These are phyloP conservation scores for Nomada fucata DNA, from an alignment of 2,888 invertebrate genomes.

Conservation along the genomic window DNA sequence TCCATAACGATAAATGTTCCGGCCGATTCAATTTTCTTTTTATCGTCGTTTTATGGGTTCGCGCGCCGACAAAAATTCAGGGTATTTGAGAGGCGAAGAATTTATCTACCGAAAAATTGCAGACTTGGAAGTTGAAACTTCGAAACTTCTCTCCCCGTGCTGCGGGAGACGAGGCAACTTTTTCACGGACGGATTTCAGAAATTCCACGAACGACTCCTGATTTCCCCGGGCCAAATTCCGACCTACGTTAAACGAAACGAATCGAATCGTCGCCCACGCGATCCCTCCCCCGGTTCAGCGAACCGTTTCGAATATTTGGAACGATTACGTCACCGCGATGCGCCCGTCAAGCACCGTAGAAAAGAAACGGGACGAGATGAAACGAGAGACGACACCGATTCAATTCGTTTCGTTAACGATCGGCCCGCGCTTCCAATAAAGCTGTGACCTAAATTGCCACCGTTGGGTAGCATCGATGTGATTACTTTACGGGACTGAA, in stretches of 20 bases:
- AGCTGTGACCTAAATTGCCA: slow-evolving; percentile 78
- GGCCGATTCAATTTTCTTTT: not conserved
- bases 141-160: not conserved
- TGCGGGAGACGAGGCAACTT: no score
- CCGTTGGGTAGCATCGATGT: slow-evolving; percentile 71
- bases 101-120: no score
- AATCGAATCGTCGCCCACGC: slow-evolving; percentile 47
- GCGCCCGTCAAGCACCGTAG: slow-evolving; percentile 41
- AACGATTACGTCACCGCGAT: slow-evolving; percentile 60
- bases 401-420: slow-evolving; percentile 70
- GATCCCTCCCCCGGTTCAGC: slow-evolving; percentile 30
- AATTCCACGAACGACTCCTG: not conserved
- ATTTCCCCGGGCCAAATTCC: slow-evolving; percentile 35
- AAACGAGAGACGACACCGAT: slow-evolving; percentile 44
- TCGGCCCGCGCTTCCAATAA: slow-evolving; percentile 72
- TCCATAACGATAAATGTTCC: slow-evolving; percentile 5
- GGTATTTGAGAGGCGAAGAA: no score
- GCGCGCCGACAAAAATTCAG: no score
- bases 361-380: slow-evolving; percentile 34
- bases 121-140: not conserved
- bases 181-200: not conserved
- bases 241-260: slow-evolving; percentile 53
- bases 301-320: slow-evolving; percentile 57
- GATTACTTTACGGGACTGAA: slow-evolving; percentile 61
- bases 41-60: not conserved